These are phyloP conservation scores for Callimorpha dominula DNA, from an alignment of 2,888 invertebrate genomes.

Conservation along the genomic window DNA sequence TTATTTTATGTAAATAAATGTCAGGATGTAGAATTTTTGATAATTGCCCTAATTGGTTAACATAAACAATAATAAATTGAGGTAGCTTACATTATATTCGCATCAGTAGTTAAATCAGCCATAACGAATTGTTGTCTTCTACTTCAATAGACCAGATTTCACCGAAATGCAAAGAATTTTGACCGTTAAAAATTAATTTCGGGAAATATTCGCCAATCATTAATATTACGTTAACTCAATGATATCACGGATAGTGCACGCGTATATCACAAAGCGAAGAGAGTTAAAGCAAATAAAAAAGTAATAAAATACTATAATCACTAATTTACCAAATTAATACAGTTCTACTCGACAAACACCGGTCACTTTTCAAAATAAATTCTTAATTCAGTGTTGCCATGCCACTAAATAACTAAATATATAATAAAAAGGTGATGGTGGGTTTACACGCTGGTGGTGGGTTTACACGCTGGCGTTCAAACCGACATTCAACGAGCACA, in stretches of 20 bases:
- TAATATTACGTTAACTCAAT: background rate
- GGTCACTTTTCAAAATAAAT: background rate
- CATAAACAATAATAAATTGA: background rate
- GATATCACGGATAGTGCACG: background rate
- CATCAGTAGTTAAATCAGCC: conserved; percentile 21
- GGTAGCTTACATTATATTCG: conserved; percentile 17
- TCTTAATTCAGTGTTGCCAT: background rate
- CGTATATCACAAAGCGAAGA: background rate
- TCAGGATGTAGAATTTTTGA: background rate
- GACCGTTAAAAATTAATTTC: background rate
- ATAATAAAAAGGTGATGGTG: too few species aligned
- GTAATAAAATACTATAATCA: background rate
- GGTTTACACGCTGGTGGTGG: too few species aligned
- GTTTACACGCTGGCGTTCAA: too few species aligned
- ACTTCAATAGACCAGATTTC: background rate
- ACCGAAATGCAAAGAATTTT: background rate
- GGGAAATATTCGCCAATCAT: background rate
- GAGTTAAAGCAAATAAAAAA: background rate
- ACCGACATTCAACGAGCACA: too few species aligned
- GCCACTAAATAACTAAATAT: background rate
- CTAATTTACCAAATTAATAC: background rate
- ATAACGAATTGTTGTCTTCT: conserved; percentile 3
- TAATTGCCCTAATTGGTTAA: background rate
- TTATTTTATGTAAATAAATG: too few species aligned
- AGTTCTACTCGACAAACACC: background rate